Base-by-base conservation (phyloP, 2,797 vertebrate genomes). In the Chrosomus eos region DNA sequence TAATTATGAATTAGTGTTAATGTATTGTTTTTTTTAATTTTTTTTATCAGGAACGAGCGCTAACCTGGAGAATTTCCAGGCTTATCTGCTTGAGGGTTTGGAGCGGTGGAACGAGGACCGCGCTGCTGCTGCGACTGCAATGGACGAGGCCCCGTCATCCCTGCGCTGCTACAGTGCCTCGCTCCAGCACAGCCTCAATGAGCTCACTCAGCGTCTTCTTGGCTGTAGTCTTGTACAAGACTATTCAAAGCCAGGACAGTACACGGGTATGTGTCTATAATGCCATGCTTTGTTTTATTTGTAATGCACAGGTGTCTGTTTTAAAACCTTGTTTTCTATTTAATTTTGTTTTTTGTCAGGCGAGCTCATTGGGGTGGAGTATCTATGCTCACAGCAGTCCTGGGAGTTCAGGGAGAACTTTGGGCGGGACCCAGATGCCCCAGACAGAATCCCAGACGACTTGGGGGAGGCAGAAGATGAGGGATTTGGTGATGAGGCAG, bases 31-130 rank as follows among this genome's bases (percentile, higher is more conserved):
- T 3, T 43, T 72, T 55, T 21, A n/a, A n/a, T n/a, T n/a, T n/a
- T n/a, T n/a, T 11, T 60, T 3, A 21, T 36, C 19, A 75, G 51
- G 48, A 55, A 36, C 26, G 0, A 75, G 73, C 5, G 8, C 28
- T 33, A 75, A 75, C 53, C 53, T 77, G 74, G 74, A 77, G 58
- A 55, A 75, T 55, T 36, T 58, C 28, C 48, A 33, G 31, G 51
- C 19, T 23, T 38, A 76, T 55, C 51, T 76, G 73, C 73, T 76
- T 76, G 53, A 60, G 33, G 33, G 33, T 26, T 60, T 77, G 31
- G 51, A 58, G 51, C 31, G 5, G 51, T 76, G 75, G 75, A 78
- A 78, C 1, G 14, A 78, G 75, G 55, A 62, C 21, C 23, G 21
- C 0, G 74, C 53, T 5, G 33, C 53, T 11, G 43, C 26, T 10